Conservation (phyloP, 2,113 vertebrate genomes). For the Megaleporinus macrocephalus region DNA sequence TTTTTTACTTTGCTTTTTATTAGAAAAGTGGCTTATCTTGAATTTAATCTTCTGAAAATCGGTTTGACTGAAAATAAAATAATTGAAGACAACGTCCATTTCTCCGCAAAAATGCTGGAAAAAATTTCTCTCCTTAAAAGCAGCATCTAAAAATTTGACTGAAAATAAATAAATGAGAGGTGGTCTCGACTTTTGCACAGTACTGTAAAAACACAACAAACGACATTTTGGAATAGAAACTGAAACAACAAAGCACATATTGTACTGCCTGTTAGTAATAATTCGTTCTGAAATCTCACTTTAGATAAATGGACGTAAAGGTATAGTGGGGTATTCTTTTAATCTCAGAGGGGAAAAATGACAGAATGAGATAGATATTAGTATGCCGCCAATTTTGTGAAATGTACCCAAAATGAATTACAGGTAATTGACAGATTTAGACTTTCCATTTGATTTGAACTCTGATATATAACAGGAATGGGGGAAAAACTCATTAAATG, state of each 20-base stretch:
- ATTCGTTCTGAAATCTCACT: neutral
- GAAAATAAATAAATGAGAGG: neutral
- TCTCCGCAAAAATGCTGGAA: too few species aligned
- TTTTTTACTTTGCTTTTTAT: too few species aligned
- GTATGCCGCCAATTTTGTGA: slow-evolving; percentile 21
- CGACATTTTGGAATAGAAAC: neutral
- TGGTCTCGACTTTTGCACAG: too few species aligned
- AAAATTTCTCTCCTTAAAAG: too few species aligned
- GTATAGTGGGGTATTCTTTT: neutral
- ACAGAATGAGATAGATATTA: slow-evolving; percentile 22
- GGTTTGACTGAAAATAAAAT: too few species aligned
- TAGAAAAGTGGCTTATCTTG: too few species aligned
- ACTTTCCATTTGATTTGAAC: slow-evolving; percentile 34
- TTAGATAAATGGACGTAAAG: neutral
- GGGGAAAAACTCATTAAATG: slow-evolving; percentile 47
- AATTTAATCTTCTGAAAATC: too few species aligned
- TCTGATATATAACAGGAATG: slow-evolving; percentile 25
- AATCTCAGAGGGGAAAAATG: slow-evolving; percentile 23
- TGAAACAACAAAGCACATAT: too few species aligned
- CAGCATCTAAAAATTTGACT: too few species aligned
- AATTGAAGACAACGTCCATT: too few species aligned
- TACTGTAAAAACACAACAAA: neutral
- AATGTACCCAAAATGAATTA: slow-evolving; percentile 32
- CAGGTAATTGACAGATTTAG: slow-evolving; percentile 41
- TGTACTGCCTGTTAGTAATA: neutral